Evolutionary conservation across 2,797 vertebrate genomes (phyloP), one percentile per base, ranked within the genome.

Genomic region (Melanotaenia boesemani): DNA sequence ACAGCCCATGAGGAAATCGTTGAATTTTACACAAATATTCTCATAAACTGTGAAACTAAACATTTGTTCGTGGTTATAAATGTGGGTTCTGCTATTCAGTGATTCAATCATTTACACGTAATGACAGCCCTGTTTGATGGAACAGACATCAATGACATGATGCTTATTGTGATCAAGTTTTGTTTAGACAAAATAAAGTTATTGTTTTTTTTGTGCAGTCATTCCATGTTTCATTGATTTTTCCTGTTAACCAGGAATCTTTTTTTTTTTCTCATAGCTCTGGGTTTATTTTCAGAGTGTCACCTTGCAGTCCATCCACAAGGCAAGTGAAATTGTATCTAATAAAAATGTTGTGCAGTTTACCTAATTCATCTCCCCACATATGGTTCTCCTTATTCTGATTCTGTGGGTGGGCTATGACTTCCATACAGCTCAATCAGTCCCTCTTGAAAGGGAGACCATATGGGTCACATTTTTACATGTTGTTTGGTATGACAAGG

Each of bases 261-360:
- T 83, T 85, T 87, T 89, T 89, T 88, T 81, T 67, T 50, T 50
- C 48, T 83, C 70, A 63, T 76, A 77, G 83, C 83, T 80, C 71
- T 68, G 62, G 57, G 91, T 95, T 95, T 95, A 91, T 95, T 95
- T 95, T 90, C 66, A 92, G 41, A 93, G 93, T 94, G 92, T 95
- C 92, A 88, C 86, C 86, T 95, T 95, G 88, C 94, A 94, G 93
- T 91, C 89, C 84, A 85, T 92, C 83, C 86, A 91, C 91, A 90
- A 91, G 87, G 87, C 91, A 84, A 83, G 89, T 93, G 94, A 94
- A 94, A 95, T 79, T 86, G 91, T 93, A 95, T 93, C 93, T 92
- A 94, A 95, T 95, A 92, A 92, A 94, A 95, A 95, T 95, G 94
- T 95, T 95, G 93, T 94, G 90, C 88, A 95, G 94, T 95, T 95